Conservation (phyloP, 1,140 invertebrate genomes). For the Diorhabda carinulata region DNA sequence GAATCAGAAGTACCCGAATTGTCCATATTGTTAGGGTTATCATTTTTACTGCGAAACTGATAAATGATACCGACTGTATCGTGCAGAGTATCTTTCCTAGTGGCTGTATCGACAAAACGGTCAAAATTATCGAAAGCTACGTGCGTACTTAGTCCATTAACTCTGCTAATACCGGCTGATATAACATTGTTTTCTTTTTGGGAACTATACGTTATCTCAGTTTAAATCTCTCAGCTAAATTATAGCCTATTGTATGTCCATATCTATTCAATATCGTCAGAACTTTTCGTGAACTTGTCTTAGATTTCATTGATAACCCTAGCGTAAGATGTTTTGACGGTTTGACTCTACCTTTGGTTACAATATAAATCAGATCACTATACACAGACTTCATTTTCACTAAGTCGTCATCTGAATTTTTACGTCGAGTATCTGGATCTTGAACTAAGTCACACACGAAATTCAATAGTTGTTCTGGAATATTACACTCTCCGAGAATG, state of each 20-base stretch:
- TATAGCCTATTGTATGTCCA: constrained; percentile 42
- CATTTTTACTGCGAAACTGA: constrained; percentile 38
- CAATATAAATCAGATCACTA: constrained; percentile 41
- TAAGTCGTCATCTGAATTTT: constrained; percentile 26
- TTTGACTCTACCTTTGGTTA: constrained; percentile 35
- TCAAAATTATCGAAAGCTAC: constrained; percentile 51
- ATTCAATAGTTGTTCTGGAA: constrained; percentile 38
- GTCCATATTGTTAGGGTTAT: no score
- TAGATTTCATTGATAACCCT: constrained; percentile 41
- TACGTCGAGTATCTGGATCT: constrained; percentile 21
- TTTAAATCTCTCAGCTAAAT: constrained; percentile 44
- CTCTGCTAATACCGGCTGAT: constrained; percentile 33
- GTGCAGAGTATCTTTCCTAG: constrained; percentile 49
- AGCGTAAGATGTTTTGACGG: constrained; percentile 37
- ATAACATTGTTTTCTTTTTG: constrained; percentile 23
- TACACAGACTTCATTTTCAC: constrained; percentile 41
- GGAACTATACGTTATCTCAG: constrained; percentile 34
- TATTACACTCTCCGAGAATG: constrained; percentile 41
- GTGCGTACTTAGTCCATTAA: constrained; percentile 33
- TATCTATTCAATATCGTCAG: constrained; percentile 42
- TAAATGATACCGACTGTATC: constrained; percentile 51
- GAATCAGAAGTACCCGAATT: no score
- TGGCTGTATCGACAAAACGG: constrained; percentile 46
- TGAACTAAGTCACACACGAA: constrained; percentile 37
- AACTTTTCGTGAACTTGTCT: constrained; percentile 41